phyloP scores from a whole-genome alignment of 1,140 invertebrate genomes.

The Colletes gigas region DNA sequence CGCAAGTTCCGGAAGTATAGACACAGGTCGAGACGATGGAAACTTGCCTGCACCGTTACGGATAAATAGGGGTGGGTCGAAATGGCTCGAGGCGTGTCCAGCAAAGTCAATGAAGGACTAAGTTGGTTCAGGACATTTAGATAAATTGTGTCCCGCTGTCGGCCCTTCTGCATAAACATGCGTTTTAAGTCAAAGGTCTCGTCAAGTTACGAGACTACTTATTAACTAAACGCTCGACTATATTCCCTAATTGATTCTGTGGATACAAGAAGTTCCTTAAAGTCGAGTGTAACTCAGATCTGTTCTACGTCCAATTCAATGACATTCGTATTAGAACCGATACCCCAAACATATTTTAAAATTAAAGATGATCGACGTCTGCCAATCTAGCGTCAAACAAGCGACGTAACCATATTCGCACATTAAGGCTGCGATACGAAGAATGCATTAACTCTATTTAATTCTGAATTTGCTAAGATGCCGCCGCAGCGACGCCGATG shows the following conservation, averaged over 20 bases:
- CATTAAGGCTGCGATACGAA: too few relatives aligned
- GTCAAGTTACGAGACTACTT: not conserved
- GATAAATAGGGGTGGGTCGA: not conserved
- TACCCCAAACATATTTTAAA: too few relatives aligned
- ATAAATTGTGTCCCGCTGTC: not conserved
- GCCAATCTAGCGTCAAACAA: too few relatives aligned
- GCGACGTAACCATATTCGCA: too few relatives aligned
- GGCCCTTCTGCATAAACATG: slow-evolving; percentile 28
- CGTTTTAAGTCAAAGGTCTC: not conserved
- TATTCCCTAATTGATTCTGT: not conserved
- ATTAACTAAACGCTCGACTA: not conserved
- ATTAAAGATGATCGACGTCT: too few relatives aligned
- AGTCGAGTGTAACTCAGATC: too few relatives aligned
- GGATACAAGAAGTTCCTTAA: too few relatives aligned
- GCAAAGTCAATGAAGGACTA: slow-evolving; percentile 12
- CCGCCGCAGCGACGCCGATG: too few relatives aligned
- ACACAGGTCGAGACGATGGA: not conserved
- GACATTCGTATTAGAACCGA: too few relatives aligned
- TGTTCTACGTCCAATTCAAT: too few relatives aligned
- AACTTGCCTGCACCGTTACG: not conserved
- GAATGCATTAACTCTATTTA: too few relatives aligned
- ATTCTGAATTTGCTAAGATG: too few relatives aligned
- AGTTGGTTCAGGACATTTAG: slow-evolving; percentile 10
- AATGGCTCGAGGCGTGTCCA: slow-evolving; percentile 14
- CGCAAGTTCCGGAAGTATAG: slow-evolving; percentile 4